These are phyloP conservation scores for Hydriomena furcata DNA, from an alignment of 2,888 invertebrate species.

Conservation along the genomic window DNA sequence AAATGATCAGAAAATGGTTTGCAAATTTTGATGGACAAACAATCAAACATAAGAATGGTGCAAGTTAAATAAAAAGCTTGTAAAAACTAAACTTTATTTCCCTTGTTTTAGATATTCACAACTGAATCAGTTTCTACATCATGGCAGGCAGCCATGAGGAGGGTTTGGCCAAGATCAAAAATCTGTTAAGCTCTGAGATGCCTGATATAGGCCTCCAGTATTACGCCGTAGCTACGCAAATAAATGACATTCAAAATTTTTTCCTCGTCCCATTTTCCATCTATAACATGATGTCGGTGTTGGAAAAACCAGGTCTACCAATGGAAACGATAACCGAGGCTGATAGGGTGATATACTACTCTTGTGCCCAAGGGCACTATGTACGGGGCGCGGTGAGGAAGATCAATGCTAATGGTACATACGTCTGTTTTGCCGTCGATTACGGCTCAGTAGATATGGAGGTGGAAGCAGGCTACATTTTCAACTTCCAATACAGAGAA, in stretches of 20 bases:
- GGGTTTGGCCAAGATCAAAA: neutral
- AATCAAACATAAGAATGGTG: no score
- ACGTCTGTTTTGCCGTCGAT: conserved; percentile 9
- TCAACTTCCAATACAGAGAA: neutral
- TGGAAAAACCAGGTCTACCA: conserved; percentile 11
- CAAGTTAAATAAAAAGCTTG: no score
- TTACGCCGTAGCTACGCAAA: conserved; percentile 10
- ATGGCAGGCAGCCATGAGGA: neutral
- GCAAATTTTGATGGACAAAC: no score
- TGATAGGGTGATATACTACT: conserved; percentile 2
- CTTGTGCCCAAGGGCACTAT: neutral
- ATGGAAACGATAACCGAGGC: neutral
- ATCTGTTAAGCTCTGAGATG: neutral
- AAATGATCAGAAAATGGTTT: no score
- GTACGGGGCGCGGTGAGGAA: conserved; percentile 3
- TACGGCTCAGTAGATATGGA: conserved; percentile 10
- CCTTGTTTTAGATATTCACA: conserved; percentile 5
- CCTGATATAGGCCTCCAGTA: neutral
- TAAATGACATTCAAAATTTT: conserved; percentile 10
- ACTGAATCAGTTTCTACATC: neutral
- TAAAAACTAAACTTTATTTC: neutral
- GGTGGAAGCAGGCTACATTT: neutral
- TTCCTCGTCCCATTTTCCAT: conserved; percentile 10
- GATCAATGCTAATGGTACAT: neutral
- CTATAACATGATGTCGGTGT: neutral